Base-by-base conservation (phyloP, 2,797 vertebrate genomes). In the Hydrocynus forskahlii region DNA sequence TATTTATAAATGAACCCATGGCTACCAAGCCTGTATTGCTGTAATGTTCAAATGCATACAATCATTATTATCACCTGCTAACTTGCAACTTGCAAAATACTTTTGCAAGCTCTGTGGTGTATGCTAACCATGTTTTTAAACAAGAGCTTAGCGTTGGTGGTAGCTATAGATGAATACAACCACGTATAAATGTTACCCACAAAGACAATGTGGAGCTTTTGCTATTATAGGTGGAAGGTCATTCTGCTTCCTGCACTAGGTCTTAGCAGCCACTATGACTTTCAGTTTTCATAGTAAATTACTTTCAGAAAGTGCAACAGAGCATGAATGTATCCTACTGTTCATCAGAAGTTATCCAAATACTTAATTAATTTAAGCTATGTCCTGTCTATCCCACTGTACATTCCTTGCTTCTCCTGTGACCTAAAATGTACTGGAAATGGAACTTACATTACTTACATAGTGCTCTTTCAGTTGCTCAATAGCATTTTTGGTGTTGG, bases 391-490 rank as follows among this genome's bases (percentile, higher is more conserved):
- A 14, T 4, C 5, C 5, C n/a, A 35, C 17, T 57, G 1, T 7
- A 10, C 29, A 48, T 23, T 17, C 40, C 23, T 57, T 68, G 1
- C 13, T 75, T 74, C 16, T 67, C 21, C 12, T 45, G 16, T 35
- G 7, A 7, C 55, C 13, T 54, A 35, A 16, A 43, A 54, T 78
- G 12, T 48, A 52, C 6, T 55, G 4, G 17, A 48, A 78, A 69
- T 67, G 43, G 10, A 0, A 81, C 76, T 23, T 40, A 38, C 35
- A 62, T 66, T 82, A 84, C 78, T 82, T 73, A 82, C 80, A 81
- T 85, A 87, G 45, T 78, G 19, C 1, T 35, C 48, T 19, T 84
- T 78, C 40, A 87, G 86, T 50, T 82, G 54, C 0, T 75, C 50
- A 14, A 85, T 84, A 40, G 62, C 80, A n/a, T 78, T 19, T 10